These are phyloP conservation scores for Chaetura pelagica DNA, from an alignment of 2,113 vertebrate genomes.

Conservation along the genomic window DNA sequence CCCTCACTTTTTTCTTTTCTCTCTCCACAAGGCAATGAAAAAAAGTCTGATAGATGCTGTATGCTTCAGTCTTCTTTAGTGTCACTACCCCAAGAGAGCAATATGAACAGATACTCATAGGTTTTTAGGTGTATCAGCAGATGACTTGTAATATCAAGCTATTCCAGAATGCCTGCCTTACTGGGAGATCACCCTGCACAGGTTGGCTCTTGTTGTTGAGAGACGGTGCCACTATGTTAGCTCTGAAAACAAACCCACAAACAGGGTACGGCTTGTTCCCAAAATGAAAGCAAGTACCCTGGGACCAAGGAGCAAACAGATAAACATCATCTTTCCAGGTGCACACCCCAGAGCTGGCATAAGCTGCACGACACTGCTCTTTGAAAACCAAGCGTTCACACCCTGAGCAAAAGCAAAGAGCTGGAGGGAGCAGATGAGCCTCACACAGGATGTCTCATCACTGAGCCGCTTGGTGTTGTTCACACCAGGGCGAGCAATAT, in stretches of 20 bases:
- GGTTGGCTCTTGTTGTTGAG: neutral
- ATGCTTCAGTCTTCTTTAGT: neutral
- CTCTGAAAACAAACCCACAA: neutral
- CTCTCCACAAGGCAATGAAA: neutral
- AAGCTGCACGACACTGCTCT: neutral
- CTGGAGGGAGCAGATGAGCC: neutral
- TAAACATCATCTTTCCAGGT: neutral
- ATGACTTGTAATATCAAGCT: neutral
- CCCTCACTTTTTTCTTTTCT: neutral
- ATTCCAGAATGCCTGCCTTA: neutral
- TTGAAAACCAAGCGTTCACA: neutral
- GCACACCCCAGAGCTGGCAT: neutral
- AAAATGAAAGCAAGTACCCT: neutral
- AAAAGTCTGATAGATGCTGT: neutral
- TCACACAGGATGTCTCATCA: neutral
- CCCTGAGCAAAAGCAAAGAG: neutral
- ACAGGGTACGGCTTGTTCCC: neutral
- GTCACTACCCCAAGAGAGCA: neutral
- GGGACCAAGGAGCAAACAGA: fast-evolving
- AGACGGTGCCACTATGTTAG: neutral
- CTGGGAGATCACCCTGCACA: neutral
- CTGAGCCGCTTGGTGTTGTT: neutral
- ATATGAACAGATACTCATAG: neutral
- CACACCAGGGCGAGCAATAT: neutral
- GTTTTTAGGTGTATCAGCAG: neutral